Percentiles rank a stretch among this genome's conserved stretches.
phyloP scores from a whole-genome alignment of 2,797 vertebrate species.

The Pseudochromis fuscus region DNA sequence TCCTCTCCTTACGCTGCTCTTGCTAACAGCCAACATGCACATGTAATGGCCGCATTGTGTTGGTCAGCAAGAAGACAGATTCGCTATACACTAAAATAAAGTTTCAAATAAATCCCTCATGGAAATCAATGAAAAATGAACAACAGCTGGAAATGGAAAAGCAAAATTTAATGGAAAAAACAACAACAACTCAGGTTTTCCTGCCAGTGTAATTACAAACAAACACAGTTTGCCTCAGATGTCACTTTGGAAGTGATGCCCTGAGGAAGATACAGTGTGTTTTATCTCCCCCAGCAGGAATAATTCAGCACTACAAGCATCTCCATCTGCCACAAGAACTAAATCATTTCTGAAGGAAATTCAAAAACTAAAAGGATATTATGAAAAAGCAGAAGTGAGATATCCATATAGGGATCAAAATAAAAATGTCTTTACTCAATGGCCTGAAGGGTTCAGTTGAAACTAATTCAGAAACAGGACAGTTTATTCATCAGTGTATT shows the following conservation, averaged over 20 bases:
- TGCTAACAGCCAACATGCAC: not conserved
- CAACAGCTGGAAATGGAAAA: not conserved
- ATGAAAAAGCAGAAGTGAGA: not conserved
- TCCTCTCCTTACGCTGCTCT: not conserved
- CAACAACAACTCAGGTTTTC: not conserved
- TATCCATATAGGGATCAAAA: too few relatives aligned
- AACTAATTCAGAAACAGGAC: too few relatives aligned
- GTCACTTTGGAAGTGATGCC: not conserved
- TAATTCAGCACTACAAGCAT: slow-evolving; percentile 37
- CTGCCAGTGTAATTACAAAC: not conserved
- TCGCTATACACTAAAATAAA: not conserved
- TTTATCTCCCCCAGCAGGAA: slow-evolving; percentile 65
- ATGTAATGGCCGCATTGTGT: not conserved
- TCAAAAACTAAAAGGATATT: not conserved
- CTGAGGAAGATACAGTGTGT: not conserved
- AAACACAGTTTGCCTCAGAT: not conserved
- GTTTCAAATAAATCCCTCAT: not conserved
- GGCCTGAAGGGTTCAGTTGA: too few relatives aligned
- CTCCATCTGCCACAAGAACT: not conserved
- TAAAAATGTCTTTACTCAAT: too few relatives aligned
- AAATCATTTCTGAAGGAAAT: not conserved
- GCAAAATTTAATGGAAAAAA: too few relatives aligned
- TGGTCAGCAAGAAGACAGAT: not conserved
- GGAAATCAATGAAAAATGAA: not conserved
- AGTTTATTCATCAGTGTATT: too few relatives aligned